Evolutionary conservation across 2,888 invertebrate genomes (phyloP).

Genomic region (Amblyjoppa fuscipennis): DNA sequence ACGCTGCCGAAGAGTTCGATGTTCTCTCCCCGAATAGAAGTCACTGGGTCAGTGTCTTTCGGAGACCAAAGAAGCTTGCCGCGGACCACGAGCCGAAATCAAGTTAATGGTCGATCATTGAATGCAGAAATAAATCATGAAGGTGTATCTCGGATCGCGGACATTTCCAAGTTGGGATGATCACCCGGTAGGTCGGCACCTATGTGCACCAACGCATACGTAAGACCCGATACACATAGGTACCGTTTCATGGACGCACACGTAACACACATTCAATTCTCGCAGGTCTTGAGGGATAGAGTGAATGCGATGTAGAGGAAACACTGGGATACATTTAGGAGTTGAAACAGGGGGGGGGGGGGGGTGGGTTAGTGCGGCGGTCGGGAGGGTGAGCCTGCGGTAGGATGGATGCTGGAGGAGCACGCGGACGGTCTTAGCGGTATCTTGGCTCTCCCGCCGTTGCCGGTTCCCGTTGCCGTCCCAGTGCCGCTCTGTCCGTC

Average conservation of each 20-base stretch:
- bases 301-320: slow-evolving; percentile 74
- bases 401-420: slow-evolving; percentile 80
- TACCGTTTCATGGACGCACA: slow-evolving; percentile 52
- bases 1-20: not conserved
- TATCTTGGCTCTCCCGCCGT: slow-evolving; percentile 81
- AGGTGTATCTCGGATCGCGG: too few relatives aligned
- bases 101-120: not conserved
- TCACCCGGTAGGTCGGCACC: slow-evolving; percentile 75
- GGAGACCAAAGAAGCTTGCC: not conserved
- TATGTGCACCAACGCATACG: slow-evolving; percentile 62
- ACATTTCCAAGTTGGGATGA: slow-evolving; percentile 61
- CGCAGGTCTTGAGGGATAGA: slow-evolving; percentile 35
- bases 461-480: slow-evolving; percentile 36
- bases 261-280: slow-evolving; percentile 38
- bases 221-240: slow-evolving; percentile 60
- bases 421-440: slow-evolving; percentile 84
- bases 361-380: slow-evolving; percentile 65
- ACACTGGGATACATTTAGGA: slow-evolving; percentile 74
- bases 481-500: slow-evolving; percentile 54
- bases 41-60: slow-evolving; percentile 33
- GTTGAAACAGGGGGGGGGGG: slow-evolving; percentile 64
- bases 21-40: not conserved
- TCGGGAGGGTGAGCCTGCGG: slow-evolving; percentile 76
- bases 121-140: not conserved
- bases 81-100: too few relatives aligned